Base-by-base conservation (phyloP, 2,888 invertebrate genomes). In the Graphium colonna region DNA sequence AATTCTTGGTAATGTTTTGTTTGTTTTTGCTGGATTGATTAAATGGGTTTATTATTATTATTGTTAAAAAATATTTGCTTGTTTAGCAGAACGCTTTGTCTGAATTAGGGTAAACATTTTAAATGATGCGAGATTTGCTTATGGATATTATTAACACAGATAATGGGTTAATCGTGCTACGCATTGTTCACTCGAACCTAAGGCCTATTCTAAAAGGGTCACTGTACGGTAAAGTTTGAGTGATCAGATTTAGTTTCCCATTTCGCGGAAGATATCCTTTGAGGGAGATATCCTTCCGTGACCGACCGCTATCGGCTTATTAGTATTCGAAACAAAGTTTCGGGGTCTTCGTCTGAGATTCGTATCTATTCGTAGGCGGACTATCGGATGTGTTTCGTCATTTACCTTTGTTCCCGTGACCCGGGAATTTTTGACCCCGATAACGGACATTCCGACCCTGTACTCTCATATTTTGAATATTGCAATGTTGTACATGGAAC, bases 291-390 rank as follows among this genome's bases (percentile, higher is more conserved):
- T 21, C 21, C 21, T 67, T 67, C 64, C 67, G 66, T 65, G 65
- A 63, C 66, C 60, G 59, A 58, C 46, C 62, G 68, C 57, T 67
- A 68, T 64, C 61, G 64, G 69, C 76, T 79, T 79, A 82, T 84
- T 83, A 81, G 81, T 80, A 85, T 84, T 79, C 82, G 64, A 70
- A 72, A 73, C 78, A 78, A 84, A 83, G 68, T 81, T 82, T 77
- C 67, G 70, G 75, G 75, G 67, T 69, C 72, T 73, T 67, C 66
- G 69, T 70, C 67, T 75, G 71, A 76, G 79, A 82, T 82, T 79
- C 77, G 75, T 80, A 82, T 82, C 78, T 75, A 62, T 77, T 73
- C 74, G 74, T 75, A 68, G 62, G 33, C 62, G 61, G 62, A 65
- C 78, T 81, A 75, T 68, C 64, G 59, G 53, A 71, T 63, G 67